These are phyloP conservation scores for Ophiodon elongatus DNA, from an alignment of 2,113 vertebrate genomes.

Conservation along the genomic window DNA sequence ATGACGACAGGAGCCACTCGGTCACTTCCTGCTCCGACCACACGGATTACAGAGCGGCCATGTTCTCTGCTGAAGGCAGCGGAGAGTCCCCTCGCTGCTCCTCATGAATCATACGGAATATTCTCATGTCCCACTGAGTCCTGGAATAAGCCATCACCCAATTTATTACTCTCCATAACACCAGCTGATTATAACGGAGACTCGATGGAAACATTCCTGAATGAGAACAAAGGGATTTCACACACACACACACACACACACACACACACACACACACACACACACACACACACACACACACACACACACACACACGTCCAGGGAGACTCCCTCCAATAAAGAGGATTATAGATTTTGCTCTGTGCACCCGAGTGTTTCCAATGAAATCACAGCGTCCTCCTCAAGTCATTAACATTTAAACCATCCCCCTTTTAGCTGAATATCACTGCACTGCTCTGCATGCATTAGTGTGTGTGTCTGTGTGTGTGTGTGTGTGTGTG, in stretches of 20 bases:
- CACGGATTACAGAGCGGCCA: neutral
- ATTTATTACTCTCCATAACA: conserved; percentile 46
- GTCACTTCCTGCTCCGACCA: neutral
- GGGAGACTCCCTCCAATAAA: conserved; percentile 78
- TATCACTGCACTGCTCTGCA: conserved; percentile 83
- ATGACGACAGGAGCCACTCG: too few relatives aligned
- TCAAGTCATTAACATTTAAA: conserved; percentile 88
- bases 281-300: conserved; percentile 47
- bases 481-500: conserved; percentile 40
- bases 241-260: conserved; percentile 19
- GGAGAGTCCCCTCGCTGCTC: conserved; percentile 27
- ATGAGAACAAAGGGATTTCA: conserved; percentile 74
- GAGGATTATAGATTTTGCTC: conserved; percentile 85
- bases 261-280: conserved; percentile 34
- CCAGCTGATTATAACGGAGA: conserved; percentile 64
- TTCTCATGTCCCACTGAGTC: conserved; percentile 50
- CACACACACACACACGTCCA: conserved; percentile 43
- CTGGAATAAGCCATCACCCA: conserved; percentile 57
- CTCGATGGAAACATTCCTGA: conserved; percentile 55
- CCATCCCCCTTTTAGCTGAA: conserved; percentile 76
- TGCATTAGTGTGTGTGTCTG: conserved; percentile 73
- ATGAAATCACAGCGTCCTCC: conserved; percentile 85
- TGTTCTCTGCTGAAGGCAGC: conserved; percentile 22
- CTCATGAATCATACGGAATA: conserved; percentile 25
- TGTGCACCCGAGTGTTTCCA: conserved; percentile 84